A percentile compares a stretch with the other conserved stretches of the same genome.
Evolutionary conservation across 2,113 vertebrate species (phyloP).

Genomic region (Phylloscopus whistleri): DNA sequence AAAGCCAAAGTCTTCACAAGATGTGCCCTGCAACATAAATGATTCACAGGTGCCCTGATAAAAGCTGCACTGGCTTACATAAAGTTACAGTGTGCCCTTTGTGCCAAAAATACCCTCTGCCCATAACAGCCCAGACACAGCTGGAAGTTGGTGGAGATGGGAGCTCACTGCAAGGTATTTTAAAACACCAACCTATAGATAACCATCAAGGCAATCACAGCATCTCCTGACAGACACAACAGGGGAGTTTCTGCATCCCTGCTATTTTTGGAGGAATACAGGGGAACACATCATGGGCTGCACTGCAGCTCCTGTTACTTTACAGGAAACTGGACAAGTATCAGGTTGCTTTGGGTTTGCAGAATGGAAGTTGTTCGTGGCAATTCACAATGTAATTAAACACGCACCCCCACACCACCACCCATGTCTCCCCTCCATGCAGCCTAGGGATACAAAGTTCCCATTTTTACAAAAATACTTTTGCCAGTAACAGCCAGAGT

Average conservation of each 20-base stretch:
- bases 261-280: neutral
- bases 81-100: neutral
- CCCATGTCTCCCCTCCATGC: accelerated
- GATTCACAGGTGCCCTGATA: neutral
- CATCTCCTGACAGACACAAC: neutral
- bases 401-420: neutral
- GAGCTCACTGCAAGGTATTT: neutral
- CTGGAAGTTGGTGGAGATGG: neutral
- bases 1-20: neutral
- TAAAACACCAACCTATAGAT: neutral
- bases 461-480: neutral
- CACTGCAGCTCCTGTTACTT: neutral
- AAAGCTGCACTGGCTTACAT: neutral
- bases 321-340: accelerated
- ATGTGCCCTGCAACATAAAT: neutral
- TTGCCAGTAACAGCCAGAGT: neutral
- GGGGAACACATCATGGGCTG: neutral
- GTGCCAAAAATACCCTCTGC: neutral
- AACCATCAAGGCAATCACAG: neutral
- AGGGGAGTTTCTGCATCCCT: neutral
- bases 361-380: neutral
- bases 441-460: neutral
- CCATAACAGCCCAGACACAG: neutral
- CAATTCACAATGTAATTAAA: neutral
- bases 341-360: neutral